Conservation (phyloP, 2,113 vertebrate genomes). For the Rhynchomys soricoides region DNA sequence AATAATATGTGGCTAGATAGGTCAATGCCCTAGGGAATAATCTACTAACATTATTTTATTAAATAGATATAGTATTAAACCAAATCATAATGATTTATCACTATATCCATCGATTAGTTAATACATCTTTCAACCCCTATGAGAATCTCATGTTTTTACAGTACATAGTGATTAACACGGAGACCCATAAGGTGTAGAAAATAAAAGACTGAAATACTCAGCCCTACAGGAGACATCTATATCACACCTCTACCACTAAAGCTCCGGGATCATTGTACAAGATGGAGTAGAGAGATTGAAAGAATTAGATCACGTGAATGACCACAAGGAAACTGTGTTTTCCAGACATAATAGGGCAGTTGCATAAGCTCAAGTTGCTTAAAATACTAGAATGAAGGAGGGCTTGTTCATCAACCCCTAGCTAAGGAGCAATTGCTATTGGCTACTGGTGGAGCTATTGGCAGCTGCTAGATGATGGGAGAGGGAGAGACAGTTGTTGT, state of each 20-base stretch:
- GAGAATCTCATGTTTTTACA: neutral
- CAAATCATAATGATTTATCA: neutral
- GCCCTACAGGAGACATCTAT: neutral
- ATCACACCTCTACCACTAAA: neutral
- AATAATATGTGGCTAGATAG: too few relatives aligned
- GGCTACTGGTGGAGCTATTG: neutral
- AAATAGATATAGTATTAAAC: neutral
- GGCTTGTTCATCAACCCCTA: neutral
- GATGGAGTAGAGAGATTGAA: neutral
- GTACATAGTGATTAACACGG: neutral
- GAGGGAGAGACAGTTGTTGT: neutral
- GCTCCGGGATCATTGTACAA: neutral
- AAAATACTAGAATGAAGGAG: neutral
- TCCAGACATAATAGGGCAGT: neutral
- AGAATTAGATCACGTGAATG: neutral
- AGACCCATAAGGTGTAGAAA: neutral
- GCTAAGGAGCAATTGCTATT: neutral
- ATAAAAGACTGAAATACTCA: neutral
- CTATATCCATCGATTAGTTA: neutral
- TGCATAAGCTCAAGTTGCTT: neutral
- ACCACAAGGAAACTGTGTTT: neutral
- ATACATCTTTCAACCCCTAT: neutral
- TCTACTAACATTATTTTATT: neutral
- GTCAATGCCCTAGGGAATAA: neutral
- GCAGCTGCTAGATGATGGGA: too few relatives aligned